Evolutionary conservation across 2,797 vertebrate genomes (phyloP).

Genomic region (Crocodylus rhombifer): DNA sequence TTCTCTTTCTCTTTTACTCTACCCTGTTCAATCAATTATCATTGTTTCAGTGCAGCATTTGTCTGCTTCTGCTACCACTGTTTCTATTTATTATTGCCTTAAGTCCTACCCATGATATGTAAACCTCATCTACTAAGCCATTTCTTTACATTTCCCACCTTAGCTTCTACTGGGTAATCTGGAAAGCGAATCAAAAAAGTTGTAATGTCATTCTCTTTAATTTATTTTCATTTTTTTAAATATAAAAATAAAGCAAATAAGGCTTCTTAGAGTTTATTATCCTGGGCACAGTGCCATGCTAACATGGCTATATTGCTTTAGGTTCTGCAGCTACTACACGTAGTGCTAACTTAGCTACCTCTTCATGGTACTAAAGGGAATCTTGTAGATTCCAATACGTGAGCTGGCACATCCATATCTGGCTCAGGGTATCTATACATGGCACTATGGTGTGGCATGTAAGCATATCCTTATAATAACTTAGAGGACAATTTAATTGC

Average conservation of each 20-base stretch:
- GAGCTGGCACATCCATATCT: no score
- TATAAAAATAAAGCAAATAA: not conserved
- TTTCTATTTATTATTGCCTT: not conserved
- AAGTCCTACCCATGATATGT: accelerated
- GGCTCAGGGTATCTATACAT: no score
- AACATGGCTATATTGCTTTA: no score
- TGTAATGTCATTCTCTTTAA: not conserved
- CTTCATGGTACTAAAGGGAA: no score
- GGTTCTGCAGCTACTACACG: no score
- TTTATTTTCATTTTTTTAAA: not conserved
- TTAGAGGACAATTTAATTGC: not conserved
- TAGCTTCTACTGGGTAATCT: not conserved
- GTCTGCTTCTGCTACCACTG: not conserved
- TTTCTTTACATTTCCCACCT: not conserved
- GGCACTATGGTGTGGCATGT: no score
- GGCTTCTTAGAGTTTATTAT: no score
- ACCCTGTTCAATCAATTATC: not conserved
- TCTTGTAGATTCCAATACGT: no score
- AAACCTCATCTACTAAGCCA: not conserved
- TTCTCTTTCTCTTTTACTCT: not conserved
- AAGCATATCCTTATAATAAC: not conserved
- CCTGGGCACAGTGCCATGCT: no score
- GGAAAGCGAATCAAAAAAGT: not conserved
- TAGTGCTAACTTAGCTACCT: no score
- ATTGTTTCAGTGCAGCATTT: not conserved